Conservation (phyloP, 1,140 invertebrate species). For the Globodera rostochiensis region DNA sequence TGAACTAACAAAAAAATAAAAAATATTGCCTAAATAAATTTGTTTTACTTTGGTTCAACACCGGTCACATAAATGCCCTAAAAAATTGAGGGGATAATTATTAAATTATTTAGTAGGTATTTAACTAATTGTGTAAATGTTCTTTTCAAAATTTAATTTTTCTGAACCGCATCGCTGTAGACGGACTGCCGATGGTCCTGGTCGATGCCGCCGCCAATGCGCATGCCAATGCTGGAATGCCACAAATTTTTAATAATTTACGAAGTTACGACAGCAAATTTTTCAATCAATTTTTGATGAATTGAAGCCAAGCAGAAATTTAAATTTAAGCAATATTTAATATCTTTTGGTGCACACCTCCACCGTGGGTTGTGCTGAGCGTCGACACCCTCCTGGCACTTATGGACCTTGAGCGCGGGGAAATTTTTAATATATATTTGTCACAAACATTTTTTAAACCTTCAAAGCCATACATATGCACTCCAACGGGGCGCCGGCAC, state of each 20-base stretch:
- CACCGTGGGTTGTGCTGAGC: neutral
- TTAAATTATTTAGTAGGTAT: neutral
- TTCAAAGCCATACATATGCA: constrained; percentile 26
- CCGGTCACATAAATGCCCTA: constrained; percentile 12
- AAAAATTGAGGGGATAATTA: neutral
- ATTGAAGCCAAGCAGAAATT: too few relatives aligned
- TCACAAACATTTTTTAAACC: neutral
- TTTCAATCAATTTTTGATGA: too few relatives aligned
- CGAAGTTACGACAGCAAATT: too few relatives aligned
- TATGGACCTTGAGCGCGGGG: too few relatives aligned
- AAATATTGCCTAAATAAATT: too few relatives aligned
- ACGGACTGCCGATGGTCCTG: constrained; percentile 17
- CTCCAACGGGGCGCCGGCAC: constrained; percentile 10
- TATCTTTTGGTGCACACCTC: too few relatives aligned
- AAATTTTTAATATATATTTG: too few relatives aligned
- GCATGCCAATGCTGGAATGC: constrained; percentile 21
- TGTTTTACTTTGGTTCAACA: neutral
- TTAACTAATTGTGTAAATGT: neutral
- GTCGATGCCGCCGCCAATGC: constrained; percentile 25
- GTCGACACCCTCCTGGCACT: neutral
- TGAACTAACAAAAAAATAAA: neutral
- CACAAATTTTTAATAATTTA: too few relatives aligned
- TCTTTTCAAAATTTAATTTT: too few relatives aligned
- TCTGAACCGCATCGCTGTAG: constrained; percentile 1
- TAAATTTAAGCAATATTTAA: too few relatives aligned